phyloP scores from a whole-genome alignment of 2,888 invertebrate species.

The Drosophila pegasa region DNA sequence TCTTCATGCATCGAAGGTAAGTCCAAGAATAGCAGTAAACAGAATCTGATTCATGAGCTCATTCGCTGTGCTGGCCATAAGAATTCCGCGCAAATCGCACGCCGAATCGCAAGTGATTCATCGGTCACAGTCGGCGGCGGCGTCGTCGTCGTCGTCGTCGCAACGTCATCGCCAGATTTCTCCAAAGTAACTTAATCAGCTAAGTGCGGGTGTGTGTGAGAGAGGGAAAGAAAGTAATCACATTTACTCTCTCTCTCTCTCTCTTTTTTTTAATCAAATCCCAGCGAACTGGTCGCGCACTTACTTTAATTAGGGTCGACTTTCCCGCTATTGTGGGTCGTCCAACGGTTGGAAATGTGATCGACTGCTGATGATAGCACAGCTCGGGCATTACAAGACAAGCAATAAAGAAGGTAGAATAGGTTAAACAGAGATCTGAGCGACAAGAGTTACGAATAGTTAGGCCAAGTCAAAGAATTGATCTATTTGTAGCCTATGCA shows the following conservation, averaged over 20 bases:
- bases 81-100: constrained; percentile 63
- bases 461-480: not conserved
- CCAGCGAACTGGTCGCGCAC: constrained; percentile 21
- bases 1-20: constrained; percentile 82
- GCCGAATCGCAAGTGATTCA: constrained; percentile 43
- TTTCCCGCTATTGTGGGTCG: constrained; percentile 19
- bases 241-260: no score
- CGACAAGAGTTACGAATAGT: no score
- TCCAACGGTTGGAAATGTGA: constrained; percentile 10
- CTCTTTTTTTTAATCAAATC: no score
- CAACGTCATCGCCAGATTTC: constrained; percentile 47
- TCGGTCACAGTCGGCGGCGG: constrained; percentile 1
- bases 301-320: constrained; percentile 23
- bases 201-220: no score
- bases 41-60: constrained; percentile 46
- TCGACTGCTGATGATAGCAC: not conserved
- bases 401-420: not conserved
- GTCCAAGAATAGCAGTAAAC: constrained; percentile 29
- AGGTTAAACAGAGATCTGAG: constrained; percentile 2
- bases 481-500: not conserved
- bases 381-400: no score
- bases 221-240: no score
- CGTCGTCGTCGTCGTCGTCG: not conserved
- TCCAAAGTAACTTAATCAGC: constrained; percentile 49
- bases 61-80: constrained; percentile 12